phyloP scores from a whole-genome alignment of 92 coral and sea anemone species.

The Phymanthus crucifer region DNA sequence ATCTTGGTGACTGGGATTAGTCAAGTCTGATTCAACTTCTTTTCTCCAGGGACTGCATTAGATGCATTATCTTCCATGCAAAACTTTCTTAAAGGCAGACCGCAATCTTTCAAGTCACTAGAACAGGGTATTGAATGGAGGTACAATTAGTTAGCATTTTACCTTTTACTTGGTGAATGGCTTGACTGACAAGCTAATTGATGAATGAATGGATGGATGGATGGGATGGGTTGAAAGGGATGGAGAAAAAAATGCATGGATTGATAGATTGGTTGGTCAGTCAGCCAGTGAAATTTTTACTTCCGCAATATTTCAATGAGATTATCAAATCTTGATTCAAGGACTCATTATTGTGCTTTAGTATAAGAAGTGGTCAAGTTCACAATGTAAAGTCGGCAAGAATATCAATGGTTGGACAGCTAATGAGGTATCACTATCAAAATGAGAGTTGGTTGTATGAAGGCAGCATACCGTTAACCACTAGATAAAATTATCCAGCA shows the following conservation, averaged over 20 bases:
- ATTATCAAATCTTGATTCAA: too few relatives aligned
- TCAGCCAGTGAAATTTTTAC: too few relatives aligned
- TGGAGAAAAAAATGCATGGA: too few relatives aligned
- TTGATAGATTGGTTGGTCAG: too few relatives aligned
- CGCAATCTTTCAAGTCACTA: slow-evolving; percentile 70
- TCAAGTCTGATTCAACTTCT: too few relatives aligned
- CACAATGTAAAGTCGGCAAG: slow-evolving; percentile 93
- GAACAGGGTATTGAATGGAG: slow-evolving; percentile 99
- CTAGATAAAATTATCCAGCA: too few relatives aligned
- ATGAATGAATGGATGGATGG: not conserved
- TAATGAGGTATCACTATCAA: slow-evolving; percentile 44
- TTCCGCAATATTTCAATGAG: too few relatives aligned
- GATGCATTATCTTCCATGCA: slow-evolving; percentile 96
- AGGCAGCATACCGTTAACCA: not conserved
- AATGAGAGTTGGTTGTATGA: not conserved
- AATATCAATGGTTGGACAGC: slow-evolving; percentile 91
- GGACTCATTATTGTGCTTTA: slow-evolving; percentile 5
- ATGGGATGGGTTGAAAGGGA: too few relatives aligned
- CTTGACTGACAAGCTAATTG: not conserved
- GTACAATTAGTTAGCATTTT: too few relatives aligned
- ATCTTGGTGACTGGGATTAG: too few relatives aligned
- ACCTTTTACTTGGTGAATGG: too few relatives aligned
- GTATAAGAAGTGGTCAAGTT: slow-evolving; percentile 91
- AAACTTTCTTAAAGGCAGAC: slow-evolving; percentile 88
- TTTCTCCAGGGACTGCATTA: slow-evolving; percentile 81